Evolutionary conservation across 92 coral and sea anemone genomes (phyloP).

Genomic region (Heliopora coerulea): DNA sequence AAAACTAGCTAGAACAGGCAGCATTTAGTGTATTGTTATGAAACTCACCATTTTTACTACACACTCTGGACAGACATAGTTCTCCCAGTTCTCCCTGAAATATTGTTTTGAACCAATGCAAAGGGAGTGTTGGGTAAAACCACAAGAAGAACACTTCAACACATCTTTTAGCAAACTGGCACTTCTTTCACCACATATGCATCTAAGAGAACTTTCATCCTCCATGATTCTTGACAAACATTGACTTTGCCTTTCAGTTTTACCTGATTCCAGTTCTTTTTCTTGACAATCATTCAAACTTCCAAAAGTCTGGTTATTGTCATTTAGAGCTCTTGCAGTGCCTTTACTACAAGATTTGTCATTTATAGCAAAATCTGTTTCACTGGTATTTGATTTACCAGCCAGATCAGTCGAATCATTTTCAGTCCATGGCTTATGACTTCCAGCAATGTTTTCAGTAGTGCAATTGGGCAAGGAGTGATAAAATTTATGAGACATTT

Average conservation of each 20-base stretch:
- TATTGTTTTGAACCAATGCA: slow-evolving; percentile 54
- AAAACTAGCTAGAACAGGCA: no score
- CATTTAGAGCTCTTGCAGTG: not conserved
- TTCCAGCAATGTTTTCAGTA: not conserved
- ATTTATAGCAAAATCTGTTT: not conserved
- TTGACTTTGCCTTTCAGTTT: not conserved
- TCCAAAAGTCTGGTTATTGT: not conserved
- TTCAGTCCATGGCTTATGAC: not conserved
- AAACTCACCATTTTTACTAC: slow-evolving; percentile 38
- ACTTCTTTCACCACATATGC: slow-evolving; percentile 68
- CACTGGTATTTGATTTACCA: not conserved
- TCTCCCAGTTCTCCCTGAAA: not conserved
- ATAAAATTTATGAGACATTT: not conserved
- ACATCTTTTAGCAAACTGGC: slow-evolving; percentile 42
- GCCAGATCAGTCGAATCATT: not conserved
- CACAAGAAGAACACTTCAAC: slow-evolving; percentile 62
- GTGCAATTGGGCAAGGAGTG: not conserved
- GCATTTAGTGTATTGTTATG: no score
- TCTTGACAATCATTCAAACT: not conserved
- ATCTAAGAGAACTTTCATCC: slow-evolving; percentile 48
- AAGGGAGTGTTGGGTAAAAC: slow-evolving; percentile 58
- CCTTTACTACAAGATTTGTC: no score
- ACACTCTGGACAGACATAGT: slow-evolving; percentile 48
- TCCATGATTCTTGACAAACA: not conserved
- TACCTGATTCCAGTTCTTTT: not conserved